Evolutionary conservation across 2,797 vertebrate genomes (phyloP), one percentile per base, ranked within the genome.

Genomic region (Hydrolagus colliei): DNA sequence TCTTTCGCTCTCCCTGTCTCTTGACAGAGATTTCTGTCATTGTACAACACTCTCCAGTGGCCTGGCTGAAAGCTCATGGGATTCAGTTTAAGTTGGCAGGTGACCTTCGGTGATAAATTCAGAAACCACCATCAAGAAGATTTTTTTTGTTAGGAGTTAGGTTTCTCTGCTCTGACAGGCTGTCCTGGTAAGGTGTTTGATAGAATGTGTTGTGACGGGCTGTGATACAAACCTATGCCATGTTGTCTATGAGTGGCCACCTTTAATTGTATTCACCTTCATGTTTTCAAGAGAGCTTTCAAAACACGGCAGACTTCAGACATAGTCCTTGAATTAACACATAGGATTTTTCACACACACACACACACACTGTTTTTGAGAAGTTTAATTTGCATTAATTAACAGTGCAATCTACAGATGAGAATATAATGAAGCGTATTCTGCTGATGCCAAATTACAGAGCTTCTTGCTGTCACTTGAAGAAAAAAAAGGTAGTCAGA

Each of bases 391-490:
- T 84, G 65, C 79, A 84, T 84, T 84, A 84, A 84, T 84, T 84
- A 68, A 84, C 71, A 27, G 79, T 84, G 63, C 67, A 71, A 84
- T 35, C 27, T 65, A 84, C 65, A 84, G 79, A 84, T 84, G 79
- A 84, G 79, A 84, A 84, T 35, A 84, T 71, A 84, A 84, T 84
- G 79, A 84, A 41, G 79, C 65, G 68, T 84, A 84, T 68, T 84
- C 79, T 68, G 16, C 79, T 84, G 65, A 84, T 84, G 71, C 79
- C 75, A 77, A 77, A 77, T 77, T 77, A 41, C 52, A 27, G 52
- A 65, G 32, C 79, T 3, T 68, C 65, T 84, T 68, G 79, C 79
- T 84, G 79, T 52, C 79, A 71, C 32, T 82, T 63, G 63, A 27
- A 11, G 35, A 68, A 82, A 68, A 80, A 80, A 84, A 67, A 67